These are phyloP conservation scores for Sylvia atricapilla DNA, from an alignment of 2,113 vertebrate genomes.

Conservation along the genomic window DNA sequence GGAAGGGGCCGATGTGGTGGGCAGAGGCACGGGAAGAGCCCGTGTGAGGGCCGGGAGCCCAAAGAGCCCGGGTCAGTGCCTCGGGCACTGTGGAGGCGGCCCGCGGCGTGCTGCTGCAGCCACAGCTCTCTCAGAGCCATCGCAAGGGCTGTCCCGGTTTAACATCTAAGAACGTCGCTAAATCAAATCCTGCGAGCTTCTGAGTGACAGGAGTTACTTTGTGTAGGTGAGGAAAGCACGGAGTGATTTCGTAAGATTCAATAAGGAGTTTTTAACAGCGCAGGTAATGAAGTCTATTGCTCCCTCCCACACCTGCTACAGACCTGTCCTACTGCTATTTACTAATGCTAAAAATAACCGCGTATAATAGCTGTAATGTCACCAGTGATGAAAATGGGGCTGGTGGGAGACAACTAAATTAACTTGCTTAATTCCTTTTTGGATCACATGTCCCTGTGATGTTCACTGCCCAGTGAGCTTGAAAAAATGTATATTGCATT, in stretches of 20 bases:
- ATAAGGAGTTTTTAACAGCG: neutral
- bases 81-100: fast-evolving
- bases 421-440: neutral
- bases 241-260: neutral
- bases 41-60: neutral
- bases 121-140: neutral
- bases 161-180: neutral
- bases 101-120: neutral
- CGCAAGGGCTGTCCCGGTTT: neutral
- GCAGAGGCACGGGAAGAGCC: neutral
- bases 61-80: neutral
- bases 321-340: neutral
- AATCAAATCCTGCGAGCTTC: neutral
- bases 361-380: neutral
- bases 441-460: fast-evolving
- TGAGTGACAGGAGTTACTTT: neutral
- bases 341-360: constrained; percentile 14
- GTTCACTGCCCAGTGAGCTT: neutral
- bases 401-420: neutral
- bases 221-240: neutral
- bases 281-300: neutral
- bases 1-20: fast-evolving
- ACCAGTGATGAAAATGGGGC: neutral
- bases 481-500: neutral
- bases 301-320: neutral